Conservation (phyloP, 2,888 invertebrate species). For the Pristionchus exspectatus region DNA sequence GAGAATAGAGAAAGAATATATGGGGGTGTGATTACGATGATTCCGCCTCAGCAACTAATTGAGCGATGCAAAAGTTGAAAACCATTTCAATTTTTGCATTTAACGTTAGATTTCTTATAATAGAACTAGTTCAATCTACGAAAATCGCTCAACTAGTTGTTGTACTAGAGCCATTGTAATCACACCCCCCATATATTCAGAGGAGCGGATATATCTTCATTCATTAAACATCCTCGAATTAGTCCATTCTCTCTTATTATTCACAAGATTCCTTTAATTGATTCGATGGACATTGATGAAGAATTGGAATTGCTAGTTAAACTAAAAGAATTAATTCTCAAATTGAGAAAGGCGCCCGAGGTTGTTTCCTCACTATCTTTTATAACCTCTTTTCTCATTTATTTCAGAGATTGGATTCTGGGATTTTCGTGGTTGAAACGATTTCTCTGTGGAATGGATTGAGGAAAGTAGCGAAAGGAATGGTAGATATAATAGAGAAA, state of each 20-base stretch:
- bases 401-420: constrained; percentile 57
- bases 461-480: constrained; percentile 57
- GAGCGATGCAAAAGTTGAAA: too few species aligned
- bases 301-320: constrained; percentile 26
- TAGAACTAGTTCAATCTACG: too few species aligned
- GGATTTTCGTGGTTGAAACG: constrained; percentile 60
- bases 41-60: too few species aligned
- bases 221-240: constrained; percentile 14
- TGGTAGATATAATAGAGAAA: constrained; percentile 59
- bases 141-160: too few species aligned
- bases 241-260: background rate
- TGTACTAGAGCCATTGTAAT: too few species aligned
- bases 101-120: too few species aligned
- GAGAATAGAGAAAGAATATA: background rate
- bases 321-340: constrained; percentile 20
- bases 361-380: background rate
- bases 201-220: background rate
- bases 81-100: too few species aligned
- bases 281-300: background rate
- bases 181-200: background rate
- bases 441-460: constrained; percentile 60
- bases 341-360: constrained; percentile 25
- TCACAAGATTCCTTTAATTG: background rate
- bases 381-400: background rate
- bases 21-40: too few species aligned